A percentile compares a stretch with the other conserved stretches of the same genome.
Conservation (phyloP, 2,113 vertebrate genomes). For the Ptilonorhynchus violaceus region DNA sequence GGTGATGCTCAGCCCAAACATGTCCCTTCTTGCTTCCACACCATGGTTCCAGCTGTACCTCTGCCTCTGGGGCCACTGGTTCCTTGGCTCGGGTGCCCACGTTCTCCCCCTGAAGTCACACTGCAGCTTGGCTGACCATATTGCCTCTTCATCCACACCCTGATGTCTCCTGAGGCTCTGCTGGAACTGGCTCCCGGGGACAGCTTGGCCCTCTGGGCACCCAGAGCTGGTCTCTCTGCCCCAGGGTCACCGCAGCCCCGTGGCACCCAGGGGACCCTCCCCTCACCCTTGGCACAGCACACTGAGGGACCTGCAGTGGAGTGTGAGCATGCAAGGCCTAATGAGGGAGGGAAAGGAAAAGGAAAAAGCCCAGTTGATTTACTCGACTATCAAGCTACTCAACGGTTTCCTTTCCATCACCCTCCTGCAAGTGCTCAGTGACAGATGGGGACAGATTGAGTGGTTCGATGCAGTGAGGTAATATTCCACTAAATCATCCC, state of each 20-base stretch:
- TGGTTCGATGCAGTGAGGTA: slow-evolving; percentile 44
- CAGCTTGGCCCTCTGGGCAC: accelerated
- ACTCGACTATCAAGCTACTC: background rate
- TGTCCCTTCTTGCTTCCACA: background rate
- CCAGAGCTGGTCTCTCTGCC: background rate
- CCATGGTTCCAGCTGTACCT: background rate
- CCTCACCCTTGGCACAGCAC: accelerated
- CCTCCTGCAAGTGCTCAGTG: slow-evolving; percentile 17
- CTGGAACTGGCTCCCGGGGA: background rate
- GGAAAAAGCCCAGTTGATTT: slow-evolving; percentile 17
- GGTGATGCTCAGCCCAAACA: background rate
- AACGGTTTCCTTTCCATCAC: slow-evolving; percentile 23
- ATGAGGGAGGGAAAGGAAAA: background rate
- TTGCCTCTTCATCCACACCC: background rate
- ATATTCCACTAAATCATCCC: slow-evolving; percentile 58
- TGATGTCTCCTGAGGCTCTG: background rate
- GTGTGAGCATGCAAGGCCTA: background rate
- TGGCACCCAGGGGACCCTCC: background rate
- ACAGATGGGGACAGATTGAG: slow-evolving; percentile 63
- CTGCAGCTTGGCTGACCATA: background rate
- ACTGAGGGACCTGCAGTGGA: background rate
- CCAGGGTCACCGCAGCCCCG: background rate
- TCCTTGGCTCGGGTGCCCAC: background rate
- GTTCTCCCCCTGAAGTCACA: background rate
- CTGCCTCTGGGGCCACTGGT: background rate